A percentile compares a stretch with the other conserved stretches of the same genome.
phyloP scores from a whole-genome alignment of 2,797 vertebrate genomes.

The Sebastes dallii region DNA sequence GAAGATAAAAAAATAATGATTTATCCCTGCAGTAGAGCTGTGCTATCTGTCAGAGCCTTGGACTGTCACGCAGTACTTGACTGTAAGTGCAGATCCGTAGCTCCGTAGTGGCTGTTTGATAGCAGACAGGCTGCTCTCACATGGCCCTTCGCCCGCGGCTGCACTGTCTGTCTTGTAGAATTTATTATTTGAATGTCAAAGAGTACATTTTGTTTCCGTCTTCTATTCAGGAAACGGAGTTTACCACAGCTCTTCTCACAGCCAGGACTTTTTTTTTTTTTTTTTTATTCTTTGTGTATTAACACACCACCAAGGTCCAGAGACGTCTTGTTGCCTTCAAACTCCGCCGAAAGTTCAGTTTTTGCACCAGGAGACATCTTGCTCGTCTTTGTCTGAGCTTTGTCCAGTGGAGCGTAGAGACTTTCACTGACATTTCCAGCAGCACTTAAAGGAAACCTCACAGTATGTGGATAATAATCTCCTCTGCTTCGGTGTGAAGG shows the following conservation, averaged over 20 bases:
- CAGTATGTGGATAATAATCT: constrained; percentile 11
- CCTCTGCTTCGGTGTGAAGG: constrained; percentile 1
- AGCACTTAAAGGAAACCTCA: constrained; percentile 7
- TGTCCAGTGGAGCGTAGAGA: not conserved
- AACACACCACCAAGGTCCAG: not conserved
- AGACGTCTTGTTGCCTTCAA: not conserved
- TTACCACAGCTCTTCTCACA: not conserved
- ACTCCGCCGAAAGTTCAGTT: not conserved
- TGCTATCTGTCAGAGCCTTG: not conserved
- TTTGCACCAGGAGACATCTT: not conserved
- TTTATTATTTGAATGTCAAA: constrained; percentile 11
- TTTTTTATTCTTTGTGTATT: not conserved
- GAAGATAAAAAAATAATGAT: not conserved
- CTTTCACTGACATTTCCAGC: constrained; percentile 9
- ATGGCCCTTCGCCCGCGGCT: not conserved
- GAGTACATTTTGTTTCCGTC: constrained; percentile 1
- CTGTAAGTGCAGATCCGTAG: not conserved
- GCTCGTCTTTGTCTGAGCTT: not conserved
- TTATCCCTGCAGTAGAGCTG: not conserved
- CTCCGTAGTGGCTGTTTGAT: not conserved
- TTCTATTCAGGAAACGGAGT: not conserved
- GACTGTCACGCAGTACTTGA: not conserved
- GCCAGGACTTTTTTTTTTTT: not conserved
- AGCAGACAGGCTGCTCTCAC: constrained; percentile 7
- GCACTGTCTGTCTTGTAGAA: constrained; percentile 3